Percentiles rank a stretch among this genome's conserved stretches.
Conservation (phyloP, 2,888 invertebrate genomes). For the Scotopteryx bipunctaria region DNA sequence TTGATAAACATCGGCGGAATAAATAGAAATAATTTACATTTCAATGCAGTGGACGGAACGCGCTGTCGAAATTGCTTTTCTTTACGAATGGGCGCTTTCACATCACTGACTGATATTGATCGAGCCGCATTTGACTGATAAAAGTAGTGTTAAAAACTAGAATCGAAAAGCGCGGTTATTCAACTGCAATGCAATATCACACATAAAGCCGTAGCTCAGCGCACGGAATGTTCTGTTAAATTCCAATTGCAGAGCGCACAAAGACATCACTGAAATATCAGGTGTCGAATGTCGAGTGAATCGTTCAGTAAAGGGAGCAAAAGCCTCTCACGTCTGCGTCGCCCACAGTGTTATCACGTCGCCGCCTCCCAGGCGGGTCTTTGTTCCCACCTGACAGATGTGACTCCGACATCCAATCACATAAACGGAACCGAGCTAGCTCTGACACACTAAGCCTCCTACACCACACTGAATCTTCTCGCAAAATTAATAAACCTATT, state of each 20-base stretch:
- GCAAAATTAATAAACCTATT: conserved; percentile 39
- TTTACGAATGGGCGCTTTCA: conserved; percentile 21
- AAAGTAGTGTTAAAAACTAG: conserved; percentile 10
- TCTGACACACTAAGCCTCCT: conserved; percentile 24
- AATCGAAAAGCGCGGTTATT: conserved; percentile 8
- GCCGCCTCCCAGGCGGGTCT: conserved; percentile 47
- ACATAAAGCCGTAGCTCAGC: neutral
- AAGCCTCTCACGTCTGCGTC: conserved; percentile 52
- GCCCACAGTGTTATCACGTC: conserved; percentile 61
- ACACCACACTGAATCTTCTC: conserved; percentile 34
- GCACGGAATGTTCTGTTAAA: conserved; percentile 7
- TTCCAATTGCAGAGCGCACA: conserved; percentile 9
- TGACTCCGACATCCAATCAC: conserved; percentile 46
- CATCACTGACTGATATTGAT: conserved; percentile 17
- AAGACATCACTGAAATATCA: conserved; percentile 29
- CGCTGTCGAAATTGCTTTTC: conserved; percentile 27
- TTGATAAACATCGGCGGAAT: conserved; percentile 35
- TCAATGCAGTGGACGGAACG: conserved; percentile 30
- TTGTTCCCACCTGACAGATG: conserved; percentile 62
- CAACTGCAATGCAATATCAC: conserved; percentile 11
- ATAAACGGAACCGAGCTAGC: conserved; percentile 43
- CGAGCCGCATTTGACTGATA: conserved; percentile 12
- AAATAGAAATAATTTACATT: conserved; percentile 38
- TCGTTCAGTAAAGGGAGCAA: conserved; percentile 40
- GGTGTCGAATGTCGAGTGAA: conserved; percentile 40